Evolutionary conservation across 30 jellyfish, hydroid and myxozoan genomes (phyloP).

Genomic region (Turritopsis dohrnii): DNA sequence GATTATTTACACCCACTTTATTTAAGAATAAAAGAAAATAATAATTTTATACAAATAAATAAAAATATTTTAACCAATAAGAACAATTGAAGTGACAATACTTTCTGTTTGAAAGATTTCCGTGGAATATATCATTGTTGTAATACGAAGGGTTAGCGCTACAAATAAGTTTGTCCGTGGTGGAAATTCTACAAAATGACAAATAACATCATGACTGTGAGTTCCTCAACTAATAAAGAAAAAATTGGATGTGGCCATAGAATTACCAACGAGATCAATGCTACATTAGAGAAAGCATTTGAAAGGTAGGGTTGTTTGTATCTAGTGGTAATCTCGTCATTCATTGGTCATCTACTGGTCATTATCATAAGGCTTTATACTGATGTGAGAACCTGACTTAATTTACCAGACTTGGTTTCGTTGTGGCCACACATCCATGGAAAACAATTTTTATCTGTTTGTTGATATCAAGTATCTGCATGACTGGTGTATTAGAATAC

Average conservation of each 20-base stretch:
- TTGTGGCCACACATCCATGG: conserved; percentile 44
- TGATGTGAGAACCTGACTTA: too few relatives aligned
- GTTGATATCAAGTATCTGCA: conserved; percentile 45
- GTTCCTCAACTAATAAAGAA: neutral
- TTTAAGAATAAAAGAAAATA: too few relatives aligned
- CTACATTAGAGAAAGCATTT: neutral
- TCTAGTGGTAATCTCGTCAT: neutral
- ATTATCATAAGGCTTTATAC: too few relatives aligned
- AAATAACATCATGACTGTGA: neutral
- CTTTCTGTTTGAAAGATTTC: neutral
- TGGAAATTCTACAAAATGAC: neutral
- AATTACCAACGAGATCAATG: neutral
- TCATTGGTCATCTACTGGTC: too few relatives aligned
- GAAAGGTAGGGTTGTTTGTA: neutral
- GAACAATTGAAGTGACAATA: too few relatives aligned
- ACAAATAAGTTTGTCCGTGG: neutral
- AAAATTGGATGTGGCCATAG: neutral
- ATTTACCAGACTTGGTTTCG: conserved; percentile 42
- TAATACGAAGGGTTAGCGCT: neutral
- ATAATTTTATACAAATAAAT: too few relatives aligned
- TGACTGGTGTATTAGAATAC: conserved; percentile 51
- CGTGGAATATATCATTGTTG: neutral
- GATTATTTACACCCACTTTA: too few relatives aligned
- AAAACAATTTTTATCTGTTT: conserved; percentile 38
- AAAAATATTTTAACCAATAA: too few relatives aligned